Base-by-base conservation (phyloP, 2,113 vertebrate species). In the Gallinago undulata region DNA sequence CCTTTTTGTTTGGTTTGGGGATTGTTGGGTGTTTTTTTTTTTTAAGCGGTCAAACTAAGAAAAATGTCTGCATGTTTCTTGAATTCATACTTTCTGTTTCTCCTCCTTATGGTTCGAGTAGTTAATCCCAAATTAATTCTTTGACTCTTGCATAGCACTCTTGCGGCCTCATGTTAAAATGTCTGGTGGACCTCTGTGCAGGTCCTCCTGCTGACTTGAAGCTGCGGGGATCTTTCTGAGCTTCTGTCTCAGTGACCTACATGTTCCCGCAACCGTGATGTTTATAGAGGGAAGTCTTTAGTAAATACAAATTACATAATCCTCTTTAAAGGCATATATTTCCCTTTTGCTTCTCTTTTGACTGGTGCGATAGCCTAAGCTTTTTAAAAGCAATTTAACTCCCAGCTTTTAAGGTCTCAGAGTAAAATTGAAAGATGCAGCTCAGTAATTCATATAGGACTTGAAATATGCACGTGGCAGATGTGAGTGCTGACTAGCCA, bases 51-150 rank as follows among this genome's bases (percentile, higher is more conserved):
- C 39, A 10, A 90, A 93, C 45, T 87, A 82, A 95, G 84, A 92
- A 82, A 84, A 60, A 50, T 75, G 23, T 90, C 78, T 84, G 80
- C 91, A 84, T 91, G 83, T 94, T 95, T 90, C 86, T 96, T 87
- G 89, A 90, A 91, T 95, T 91, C 88, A 67, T 47, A 76, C 90
- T 94, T 96, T 48, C 89, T 94, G 60, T 64, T 95, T 92, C 94
- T 97, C 30, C 48, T 95, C 89, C 94, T 93, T 90, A 87, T 45
- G 73, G 82, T 96, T 97, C 68, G 89, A 86, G 93, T 97, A 59
- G 79, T 97, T 97, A 87, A 81, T 95, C 79, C 89, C 93, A 97
- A 97, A 95, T 95, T 97, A 97, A 96, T 97, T 97, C 94, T 89
- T 98, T 94, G 94, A 97, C 72, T 98, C 96, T 96, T 96, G 91